Evolutionary conservation across 1,140 invertebrate species (phyloP).

Genomic region (Tetragonula clypearis): DNA sequence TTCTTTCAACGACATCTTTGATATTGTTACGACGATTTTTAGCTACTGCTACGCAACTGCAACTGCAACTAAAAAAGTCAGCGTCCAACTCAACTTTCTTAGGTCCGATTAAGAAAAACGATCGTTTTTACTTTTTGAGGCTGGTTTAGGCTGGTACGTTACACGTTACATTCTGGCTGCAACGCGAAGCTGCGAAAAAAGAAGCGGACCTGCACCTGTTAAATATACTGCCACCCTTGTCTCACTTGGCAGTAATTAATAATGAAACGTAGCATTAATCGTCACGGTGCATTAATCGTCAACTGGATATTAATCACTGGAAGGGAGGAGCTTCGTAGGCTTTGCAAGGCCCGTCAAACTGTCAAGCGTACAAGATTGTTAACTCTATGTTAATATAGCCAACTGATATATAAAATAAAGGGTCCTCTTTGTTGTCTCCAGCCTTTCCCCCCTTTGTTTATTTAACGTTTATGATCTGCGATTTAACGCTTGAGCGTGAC

Average conservation of each 20-base stretch:
- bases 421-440: background rate
- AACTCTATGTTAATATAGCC: conserved; percentile 7
- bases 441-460: background rate
- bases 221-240: conserved; percentile 68
- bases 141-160: conserved; percentile 49
- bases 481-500: conserved; percentile 15
- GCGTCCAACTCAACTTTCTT: conserved; percentile 12
- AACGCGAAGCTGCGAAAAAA: conserved; percentile 70
- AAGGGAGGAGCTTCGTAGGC: conserved; percentile 1
- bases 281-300: conserved; percentile 34
- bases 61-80: conserved; percentile 44
- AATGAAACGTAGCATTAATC: conserved; percentile 12
- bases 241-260: conserved; percentile 71
- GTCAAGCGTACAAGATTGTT: conserved; percentile 31
- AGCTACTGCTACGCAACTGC: conserved; percentile 51
- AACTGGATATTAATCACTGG: conserved; percentile 45
- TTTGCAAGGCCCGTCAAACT: conserved; percentile 24
- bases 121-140: conserved; percentile 39
- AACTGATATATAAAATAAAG: background rate
- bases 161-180: conserved; percentile 64
- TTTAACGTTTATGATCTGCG: no score
- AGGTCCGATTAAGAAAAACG: conserved; percentile 46
- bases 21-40: conserved; percentile 10
- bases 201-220: conserved; percentile 78
- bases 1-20: background rate